phyloP scores from a whole-genome alignment of 2,797 vertebrate genomes.

The Hyperoplus lanceolatus region DNA sequence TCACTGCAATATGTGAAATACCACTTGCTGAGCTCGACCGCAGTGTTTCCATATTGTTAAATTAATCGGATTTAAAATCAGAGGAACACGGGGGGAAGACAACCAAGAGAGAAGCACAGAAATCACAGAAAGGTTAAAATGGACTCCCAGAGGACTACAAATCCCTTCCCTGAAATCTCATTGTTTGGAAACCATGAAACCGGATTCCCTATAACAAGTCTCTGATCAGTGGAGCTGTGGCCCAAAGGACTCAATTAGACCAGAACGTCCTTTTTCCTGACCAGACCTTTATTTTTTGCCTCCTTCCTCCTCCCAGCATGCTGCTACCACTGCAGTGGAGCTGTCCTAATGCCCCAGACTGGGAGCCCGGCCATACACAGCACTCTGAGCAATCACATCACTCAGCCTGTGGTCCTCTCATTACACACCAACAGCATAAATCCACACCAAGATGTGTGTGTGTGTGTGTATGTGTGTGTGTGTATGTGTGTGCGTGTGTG shows the following conservation, averaged over 20 bases:
- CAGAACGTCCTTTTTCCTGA: conserved; percentile 79
- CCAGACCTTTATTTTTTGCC: conserved; percentile 73
- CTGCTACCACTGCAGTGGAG: conserved; percentile 69
- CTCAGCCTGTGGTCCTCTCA: conserved; percentile 66
- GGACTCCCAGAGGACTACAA: conserved; percentile 84
- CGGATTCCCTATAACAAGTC: conserved; percentile 87
- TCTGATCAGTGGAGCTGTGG: conserved; percentile 85
- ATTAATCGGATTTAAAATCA: conserved; percentile 85
- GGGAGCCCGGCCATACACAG: conserved; percentile 63
- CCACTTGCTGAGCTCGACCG: conserved; percentile 57
- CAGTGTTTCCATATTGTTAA: conserved; percentile 72
- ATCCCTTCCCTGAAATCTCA: conserved; percentile 87
- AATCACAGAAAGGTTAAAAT: conserved; percentile 80
- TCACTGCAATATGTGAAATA: conserved; percentile 30
- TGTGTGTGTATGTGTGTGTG: conserved; percentile 19
- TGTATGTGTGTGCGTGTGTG: conserved; percentile 26
- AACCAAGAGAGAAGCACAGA: conserved; percentile 76
- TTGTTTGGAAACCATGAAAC: conserved; percentile 90
- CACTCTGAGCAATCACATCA: conserved; percentile 70
- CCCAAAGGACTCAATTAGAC: conserved; percentile 91
- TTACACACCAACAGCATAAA: conserved; percentile 55
- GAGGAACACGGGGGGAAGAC: conserved; percentile 67
- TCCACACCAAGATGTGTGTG: conserved; percentile 47
- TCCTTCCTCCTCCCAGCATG: conserved; percentile 65
- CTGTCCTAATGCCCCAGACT: conserved; percentile 67